Evolutionary conservation across 2,888 invertebrate genomes (phyloP), one percentile per base, ranked within the genome.

Genomic region (Eueremaeus valkanovi): DNA sequence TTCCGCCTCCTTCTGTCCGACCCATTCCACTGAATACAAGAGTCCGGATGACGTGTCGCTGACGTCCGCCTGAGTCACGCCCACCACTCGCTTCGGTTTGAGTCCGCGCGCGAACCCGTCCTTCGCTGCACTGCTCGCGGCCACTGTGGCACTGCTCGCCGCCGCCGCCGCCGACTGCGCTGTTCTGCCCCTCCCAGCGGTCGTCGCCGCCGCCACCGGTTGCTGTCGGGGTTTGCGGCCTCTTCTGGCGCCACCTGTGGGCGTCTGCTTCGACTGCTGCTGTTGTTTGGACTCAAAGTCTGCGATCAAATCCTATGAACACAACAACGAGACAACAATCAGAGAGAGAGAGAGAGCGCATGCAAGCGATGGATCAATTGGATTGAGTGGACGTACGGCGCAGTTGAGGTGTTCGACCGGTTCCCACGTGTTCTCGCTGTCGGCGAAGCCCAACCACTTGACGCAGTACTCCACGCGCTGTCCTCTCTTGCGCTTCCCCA

Each of bases 21-120:
- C 18, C 63, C 63, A 63, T 33, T 63, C 31, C 3, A 63, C 9
- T 3, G 63, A 18, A 27, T 63, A 63, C 8, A 63, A 18, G 18
- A 63, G 63, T 33, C 31, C 21, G 29, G n/a, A n/a, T n/a, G n/a
- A n/a, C n/a, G n/a, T n/a, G n/a, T n/a, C n/a, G n/a, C n/a, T n/a
- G n/a, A 31, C 63, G n/a, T 63, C 18, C 9, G 2, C 27, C 16
- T 63, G 31, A 5, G 63, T 13, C 21, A 63, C 63, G 31, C 63
- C 63, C 11, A 63, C n/a, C 5, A 63, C 63, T 29, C 33, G 9
- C 63, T 63, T 63, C 31, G 63, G 31, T 33, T 63, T 63, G 31
- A 63, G 33, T 33, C 63, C 63, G 33, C 63, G 63, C 31, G 31
- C 31, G 63, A 63, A 63, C 5, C 63, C 63, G 31, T 63, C 33